Evolutionary conservation across 1,140 invertebrate species (phyloP).

Genomic region (Drosophila ercepeae): DNA sequence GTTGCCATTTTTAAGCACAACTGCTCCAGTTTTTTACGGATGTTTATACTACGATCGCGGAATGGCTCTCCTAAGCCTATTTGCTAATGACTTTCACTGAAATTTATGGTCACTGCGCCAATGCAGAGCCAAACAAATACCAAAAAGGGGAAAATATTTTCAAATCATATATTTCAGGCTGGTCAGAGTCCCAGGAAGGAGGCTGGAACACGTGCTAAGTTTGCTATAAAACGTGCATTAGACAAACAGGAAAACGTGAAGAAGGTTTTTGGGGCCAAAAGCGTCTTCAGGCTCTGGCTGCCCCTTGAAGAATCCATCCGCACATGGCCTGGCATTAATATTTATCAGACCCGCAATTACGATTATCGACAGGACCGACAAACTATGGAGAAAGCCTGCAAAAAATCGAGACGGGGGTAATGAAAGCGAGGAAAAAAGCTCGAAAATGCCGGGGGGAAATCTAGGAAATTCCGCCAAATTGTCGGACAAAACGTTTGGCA

Average conservation of each 20-base stretch:
- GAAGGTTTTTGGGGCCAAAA: constrained; percentile 30
- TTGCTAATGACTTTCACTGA: constrained; percentile 60
- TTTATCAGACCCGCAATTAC: constrained; percentile 75
- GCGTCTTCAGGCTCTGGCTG: constrained; percentile 14
- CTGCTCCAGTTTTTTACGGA: constrained; percentile 2
- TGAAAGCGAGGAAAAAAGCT: neutral
- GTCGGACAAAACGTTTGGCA: constrained; percentile 61
- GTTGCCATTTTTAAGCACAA: neutral
- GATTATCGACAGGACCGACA: constrained; percentile 57
- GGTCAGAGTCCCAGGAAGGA: constrained; percentile 7
- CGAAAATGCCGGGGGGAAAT: constrained; percentile 10
- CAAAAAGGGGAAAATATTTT: constrained; percentile 44
- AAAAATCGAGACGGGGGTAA: neutral
- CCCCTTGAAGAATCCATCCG: constrained; percentile 24
- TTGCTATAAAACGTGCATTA: constrained; percentile 64
- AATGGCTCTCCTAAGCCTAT: constrained; percentile 42
- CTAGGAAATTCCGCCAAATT: constrained; percentile 63
- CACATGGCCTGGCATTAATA: constrained; percentile 63
- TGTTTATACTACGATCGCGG: constrained; percentile 29
- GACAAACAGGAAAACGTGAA: constrained; percentile 25
- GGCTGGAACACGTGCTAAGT: constrained; percentile 57
- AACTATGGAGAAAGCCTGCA: constrained; percentile 43
- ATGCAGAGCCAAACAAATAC: constrained; percentile 26
- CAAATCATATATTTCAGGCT: constrained; percentile 40
- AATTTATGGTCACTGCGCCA: constrained; percentile 53